These are phyloP conservation scores for Rhagium mordax DNA, from an alignment of 2,888 invertebrate species.

Conservation along the genomic window DNA sequence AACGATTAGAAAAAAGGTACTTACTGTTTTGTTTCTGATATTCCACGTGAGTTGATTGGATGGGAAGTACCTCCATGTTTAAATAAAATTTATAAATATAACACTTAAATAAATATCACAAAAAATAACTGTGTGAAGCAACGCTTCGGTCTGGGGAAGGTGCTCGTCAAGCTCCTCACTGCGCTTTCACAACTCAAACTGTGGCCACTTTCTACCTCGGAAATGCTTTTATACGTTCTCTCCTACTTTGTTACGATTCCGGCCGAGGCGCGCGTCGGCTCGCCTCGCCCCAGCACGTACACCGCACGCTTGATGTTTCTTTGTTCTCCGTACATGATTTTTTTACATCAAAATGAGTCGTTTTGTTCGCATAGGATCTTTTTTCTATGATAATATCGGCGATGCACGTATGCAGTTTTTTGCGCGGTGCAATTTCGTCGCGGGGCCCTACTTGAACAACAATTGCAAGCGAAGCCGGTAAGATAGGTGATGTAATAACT, in stretches of 20 bases:
- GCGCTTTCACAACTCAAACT: conserved; percentile 24
- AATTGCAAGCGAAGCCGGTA: conserved; percentile 17
- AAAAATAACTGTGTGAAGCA: conserved; percentile 54
- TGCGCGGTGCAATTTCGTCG: no score
- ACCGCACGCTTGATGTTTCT: conserved; percentile 50
- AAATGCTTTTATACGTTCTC: conserved; percentile 51
- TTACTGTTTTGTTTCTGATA: conserved; percentile 65
- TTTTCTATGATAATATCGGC: background rate
- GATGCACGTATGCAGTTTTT: background rate
- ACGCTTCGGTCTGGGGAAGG: conserved; percentile 53
- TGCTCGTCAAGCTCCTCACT: conserved; percentile 37
- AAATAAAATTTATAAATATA: conserved; percentile 57
- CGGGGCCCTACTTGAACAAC: background rate
- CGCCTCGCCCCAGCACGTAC: conserved; percentile 45
- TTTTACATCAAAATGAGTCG: conserved; percentile 19
- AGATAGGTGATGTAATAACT: conserved; percentile 29
- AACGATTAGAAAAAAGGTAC: conserved; percentile 43
- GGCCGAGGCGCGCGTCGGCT: conserved; percentile 30
- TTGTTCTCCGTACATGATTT: conserved; percentile 46
- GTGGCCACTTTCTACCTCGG: conserved; percentile 32
- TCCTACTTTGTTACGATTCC: conserved; percentile 51
- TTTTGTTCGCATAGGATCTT: conserved; percentile 13
- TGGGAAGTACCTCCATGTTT: conserved; percentile 64
- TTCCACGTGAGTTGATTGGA: conserved; percentile 59
- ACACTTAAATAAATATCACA: conserved; percentile 62